A percentile compares a stretch with the other conserved stretches of the same genome.
phyloP scores from a whole-genome alignment of 2,113 vertebrate genomes.

The Vicugna pacos region DNA sequence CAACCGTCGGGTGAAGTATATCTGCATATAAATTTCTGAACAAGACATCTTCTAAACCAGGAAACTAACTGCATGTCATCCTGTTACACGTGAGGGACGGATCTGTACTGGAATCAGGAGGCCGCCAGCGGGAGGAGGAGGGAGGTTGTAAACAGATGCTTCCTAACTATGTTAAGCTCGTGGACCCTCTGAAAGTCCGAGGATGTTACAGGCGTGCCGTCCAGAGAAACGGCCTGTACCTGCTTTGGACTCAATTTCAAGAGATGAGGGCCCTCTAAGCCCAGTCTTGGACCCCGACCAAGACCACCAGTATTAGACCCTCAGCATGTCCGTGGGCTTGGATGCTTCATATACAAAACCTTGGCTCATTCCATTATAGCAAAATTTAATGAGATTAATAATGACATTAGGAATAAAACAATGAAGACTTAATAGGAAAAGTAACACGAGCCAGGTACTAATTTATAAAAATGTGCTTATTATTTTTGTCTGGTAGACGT shows the following conservation, averaged over 20 bases:
- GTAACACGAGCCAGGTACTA: neutral
- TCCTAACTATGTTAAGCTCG: neutral
- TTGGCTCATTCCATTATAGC: neutral
- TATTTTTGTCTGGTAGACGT: neutral
- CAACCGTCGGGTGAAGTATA: neutral
- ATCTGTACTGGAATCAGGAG: neutral
- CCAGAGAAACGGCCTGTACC: neutral
- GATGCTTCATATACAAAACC: neutral
- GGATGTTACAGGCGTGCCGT: neutral
- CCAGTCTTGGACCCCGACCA: neutral
- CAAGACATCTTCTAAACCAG: neutral
- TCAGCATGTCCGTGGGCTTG: neutral
- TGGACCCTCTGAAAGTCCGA: neutral
- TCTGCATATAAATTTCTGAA: neutral
- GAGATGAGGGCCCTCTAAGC: neutral
- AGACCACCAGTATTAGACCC: neutral
- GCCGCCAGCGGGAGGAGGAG: neutral
- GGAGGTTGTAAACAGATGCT: neutral
- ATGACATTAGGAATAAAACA: neutral
- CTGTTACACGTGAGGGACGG: neutral
- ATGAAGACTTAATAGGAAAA: neutral
- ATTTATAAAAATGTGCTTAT: neutral
- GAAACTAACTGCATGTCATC: neutral
- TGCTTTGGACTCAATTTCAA: neutral
- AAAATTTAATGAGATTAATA: neutral